A percentile compares a stretch with the other conserved stretches of the same genome.
Evolutionary conservation across 2,888 invertebrate species (phyloP).

Genomic region (Epistrophe grossulariae): DNA sequence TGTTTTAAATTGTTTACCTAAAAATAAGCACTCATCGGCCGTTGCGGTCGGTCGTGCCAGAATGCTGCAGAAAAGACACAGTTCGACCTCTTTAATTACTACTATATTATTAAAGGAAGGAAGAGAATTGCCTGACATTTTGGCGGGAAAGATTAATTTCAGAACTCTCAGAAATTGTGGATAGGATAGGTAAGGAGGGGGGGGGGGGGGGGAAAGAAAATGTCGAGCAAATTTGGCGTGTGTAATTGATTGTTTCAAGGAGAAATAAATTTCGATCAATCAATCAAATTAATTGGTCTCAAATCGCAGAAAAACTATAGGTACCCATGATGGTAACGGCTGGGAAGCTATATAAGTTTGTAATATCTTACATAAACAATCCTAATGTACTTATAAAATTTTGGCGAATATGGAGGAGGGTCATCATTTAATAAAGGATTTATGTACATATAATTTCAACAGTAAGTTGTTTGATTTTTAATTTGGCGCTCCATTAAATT

Average conservation of each 20-base stretch:
- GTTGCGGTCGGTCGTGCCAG: background rate
- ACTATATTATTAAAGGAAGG: background rate
- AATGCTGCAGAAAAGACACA: slow-evolving; percentile 12
- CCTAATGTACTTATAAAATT: slow-evolving; percentile 13
- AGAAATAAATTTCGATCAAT: slow-evolving; percentile 67
- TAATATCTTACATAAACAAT: slow-evolving; percentile 17
- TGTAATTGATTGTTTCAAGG: slow-evolving; percentile 71
- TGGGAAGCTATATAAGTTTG: slow-evolving; percentile 21
- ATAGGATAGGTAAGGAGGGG: background rate
- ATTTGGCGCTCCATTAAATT: slow-evolving; percentile 18
- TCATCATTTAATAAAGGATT: background rate
- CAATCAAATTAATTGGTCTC: slow-evolving; percentile 72
- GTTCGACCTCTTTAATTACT: slow-evolving; percentile 48
- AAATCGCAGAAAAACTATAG: slow-evolving; percentile 64
- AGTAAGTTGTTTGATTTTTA: slow-evolving; percentile 16
- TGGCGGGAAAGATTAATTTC: slow-evolving; percentile 28
- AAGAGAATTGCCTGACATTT: slow-evolving; percentile 6
- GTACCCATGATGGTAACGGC: background rate
- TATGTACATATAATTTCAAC: background rate
- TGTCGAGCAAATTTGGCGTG: slow-evolving; percentile 63
- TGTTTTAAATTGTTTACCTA: slow-evolving; percentile 70
- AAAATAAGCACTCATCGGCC: slow-evolving; percentile 41
- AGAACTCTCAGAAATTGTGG: slow-evolving; percentile 11
- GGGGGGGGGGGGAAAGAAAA: background rate
- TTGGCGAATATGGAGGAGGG: background rate